Conservation (phyloP, 2,797 vertebrate genomes). For the Rhinophrynus dorsalis region DNA sequence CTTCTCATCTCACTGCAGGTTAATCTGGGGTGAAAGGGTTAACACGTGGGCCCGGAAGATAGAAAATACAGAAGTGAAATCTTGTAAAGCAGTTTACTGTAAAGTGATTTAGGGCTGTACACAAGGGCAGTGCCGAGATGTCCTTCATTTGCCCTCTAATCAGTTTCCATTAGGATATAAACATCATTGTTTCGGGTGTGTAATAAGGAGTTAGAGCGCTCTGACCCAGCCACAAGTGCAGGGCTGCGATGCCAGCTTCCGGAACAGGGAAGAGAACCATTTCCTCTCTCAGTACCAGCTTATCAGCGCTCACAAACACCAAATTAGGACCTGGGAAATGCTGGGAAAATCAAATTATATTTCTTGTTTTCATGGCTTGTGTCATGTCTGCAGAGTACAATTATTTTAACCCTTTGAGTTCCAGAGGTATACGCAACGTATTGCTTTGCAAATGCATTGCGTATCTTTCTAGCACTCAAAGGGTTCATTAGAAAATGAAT, state of each 20-base stretch:
- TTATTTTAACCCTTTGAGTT: too few species aligned
- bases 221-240: neutral
- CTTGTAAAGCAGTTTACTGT: too few species aligned
- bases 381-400: neutral
- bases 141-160: neutral
- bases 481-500: too few species aligned
- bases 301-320: neutral
- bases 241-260: neutral
- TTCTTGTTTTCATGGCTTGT: neutral
- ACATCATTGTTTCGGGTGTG: conserved; percentile 11
- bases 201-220: neutral
- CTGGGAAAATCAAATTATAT: neutral
- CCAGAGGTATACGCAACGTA: too few species aligned
- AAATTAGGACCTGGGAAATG: neutral
- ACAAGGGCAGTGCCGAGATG: neutral
- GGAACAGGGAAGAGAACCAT: neutral
- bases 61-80: too few species aligned
- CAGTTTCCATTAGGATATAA: neutral
- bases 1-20: too few species aligned
- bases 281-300: neutral
- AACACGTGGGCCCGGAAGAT: too few species aligned
- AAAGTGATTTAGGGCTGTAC: too few species aligned
- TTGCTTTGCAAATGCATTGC: too few species aligned
- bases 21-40: too few species aligned
- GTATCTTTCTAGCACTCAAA: too few species aligned